Evolutionary conservation across 2,113 vertebrate genomes (phyloP), one percentile per base, ranked within the genome.

Genomic region (Australoheros scitulus): DNA sequence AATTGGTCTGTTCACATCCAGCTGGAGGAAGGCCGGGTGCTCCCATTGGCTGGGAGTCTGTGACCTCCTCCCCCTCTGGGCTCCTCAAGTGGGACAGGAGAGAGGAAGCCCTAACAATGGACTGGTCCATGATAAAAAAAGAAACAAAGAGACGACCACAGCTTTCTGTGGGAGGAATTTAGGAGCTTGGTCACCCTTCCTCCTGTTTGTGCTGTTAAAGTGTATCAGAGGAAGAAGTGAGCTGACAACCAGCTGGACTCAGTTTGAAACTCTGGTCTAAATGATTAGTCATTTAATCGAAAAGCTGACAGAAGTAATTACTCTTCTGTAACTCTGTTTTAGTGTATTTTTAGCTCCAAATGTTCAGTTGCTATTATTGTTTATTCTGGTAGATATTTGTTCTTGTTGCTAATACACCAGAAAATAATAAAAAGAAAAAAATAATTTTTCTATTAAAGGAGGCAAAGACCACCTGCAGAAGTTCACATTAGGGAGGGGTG

Each of bases 1-100:
- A 80, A 95, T 95, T 95, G 95, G 95, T 84, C 79, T 79, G 72
- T 92, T 94, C 87, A 74, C 79, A 80, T 72, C 74, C 91, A 91
- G 90, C 92, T 88, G 91, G 87, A 90, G 47, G 41, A 80, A 79
- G 72, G 59, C 55, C 63, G 18, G 79, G 61, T 41, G 6, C 81
- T 94, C 90, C 76, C 79, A 96, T 96, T 96, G 95, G 95, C 55
- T 82, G 78, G 58, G 61, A 87, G 41, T 78, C 74, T 78, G 52
- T 80, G 70, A 80, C 83, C 61, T 79, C 91, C 77, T 61, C 92
- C 91, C 88, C 86, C 86, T 61, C 85, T 64, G 80, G 2, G 41
- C 65, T 88, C 80, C 87, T 84, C 84, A 90, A 92, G 87, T 90
- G 90, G 93, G 91, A 91, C 84, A 83, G 76, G 88, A 50, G 55